Conservation (phyloP, 2,888 invertebrate genomes). For the Charanyca ferruginea region DNA sequence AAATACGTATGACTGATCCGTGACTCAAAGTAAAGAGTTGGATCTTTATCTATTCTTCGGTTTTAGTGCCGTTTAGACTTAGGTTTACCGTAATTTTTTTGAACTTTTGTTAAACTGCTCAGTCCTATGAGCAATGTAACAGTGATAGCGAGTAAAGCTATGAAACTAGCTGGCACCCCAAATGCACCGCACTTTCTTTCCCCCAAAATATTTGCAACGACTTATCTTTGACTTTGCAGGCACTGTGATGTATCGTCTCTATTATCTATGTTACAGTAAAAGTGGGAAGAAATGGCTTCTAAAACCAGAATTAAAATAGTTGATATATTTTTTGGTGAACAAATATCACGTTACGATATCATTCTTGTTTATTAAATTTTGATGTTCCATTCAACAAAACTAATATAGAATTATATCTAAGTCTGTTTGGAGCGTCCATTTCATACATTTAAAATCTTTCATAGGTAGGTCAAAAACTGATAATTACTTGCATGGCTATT, state of each 20-base stretch:
- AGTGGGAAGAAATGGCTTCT: neutral
- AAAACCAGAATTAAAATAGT: neutral
- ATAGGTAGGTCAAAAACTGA: too few species aligned
- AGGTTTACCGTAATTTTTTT: neutral
- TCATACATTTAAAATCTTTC: too few species aligned
- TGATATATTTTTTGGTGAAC: too few species aligned
- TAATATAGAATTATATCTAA: too few species aligned
- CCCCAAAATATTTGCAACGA: conserved; percentile 40
- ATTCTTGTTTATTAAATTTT: too few species aligned
- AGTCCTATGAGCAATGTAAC: neutral
- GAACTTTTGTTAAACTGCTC: neutral
- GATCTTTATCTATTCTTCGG: too few species aligned
- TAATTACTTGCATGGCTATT: too few species aligned
- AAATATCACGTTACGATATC: too few species aligned
- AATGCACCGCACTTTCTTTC: conserved; percentile 8
- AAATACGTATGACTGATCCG: too few species aligned
- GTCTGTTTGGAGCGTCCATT: too few species aligned
- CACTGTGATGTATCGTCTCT: conserved; percentile 22
- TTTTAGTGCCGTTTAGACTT: neutral
- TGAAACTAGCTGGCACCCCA: conserved; percentile 24
- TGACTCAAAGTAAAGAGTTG: too few species aligned
- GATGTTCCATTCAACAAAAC: too few species aligned
- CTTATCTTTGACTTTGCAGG: conserved; percentile 54
- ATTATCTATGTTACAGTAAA: conserved; percentile 19
- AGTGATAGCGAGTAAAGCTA: neutral